Evolutionary conservation across 2,888 invertebrate genomes (phyloP).

Genomic region (Chironomus tentans): DNA sequence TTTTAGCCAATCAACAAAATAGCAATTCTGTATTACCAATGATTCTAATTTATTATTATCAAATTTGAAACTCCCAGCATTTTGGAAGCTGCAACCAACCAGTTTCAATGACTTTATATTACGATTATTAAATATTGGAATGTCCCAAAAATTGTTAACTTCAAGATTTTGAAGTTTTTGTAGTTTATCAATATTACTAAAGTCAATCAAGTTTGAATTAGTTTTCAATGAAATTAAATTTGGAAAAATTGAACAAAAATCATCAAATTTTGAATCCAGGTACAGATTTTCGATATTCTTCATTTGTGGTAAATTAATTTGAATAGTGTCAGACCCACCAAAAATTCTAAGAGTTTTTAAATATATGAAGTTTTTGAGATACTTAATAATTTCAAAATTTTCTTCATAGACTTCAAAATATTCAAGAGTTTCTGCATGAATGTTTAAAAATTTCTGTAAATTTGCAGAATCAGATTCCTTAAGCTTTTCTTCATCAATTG

Average conservation of each 20-base stretch:
- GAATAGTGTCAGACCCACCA: neutral
- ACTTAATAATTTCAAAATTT: neutral
- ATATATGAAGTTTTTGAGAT: neutral
- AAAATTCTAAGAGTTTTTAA: neutral
- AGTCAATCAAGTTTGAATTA: neutral
- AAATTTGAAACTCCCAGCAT: neutral
- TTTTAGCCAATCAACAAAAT: neutral
- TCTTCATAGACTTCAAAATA: neutral
- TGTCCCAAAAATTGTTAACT: neutral
- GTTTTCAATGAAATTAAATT: neutral
- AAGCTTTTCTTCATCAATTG: neutral
- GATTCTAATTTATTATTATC: neutral
- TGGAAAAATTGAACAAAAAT: neutral
- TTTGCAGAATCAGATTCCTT: neutral
- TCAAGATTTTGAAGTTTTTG: neutral
- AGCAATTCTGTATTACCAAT: neutral
- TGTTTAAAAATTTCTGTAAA: neutral
- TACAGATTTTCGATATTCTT: neutral
- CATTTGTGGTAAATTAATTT: neutral
- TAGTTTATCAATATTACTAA: neutral
- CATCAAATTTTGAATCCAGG: neutral
- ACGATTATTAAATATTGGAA: neutral
- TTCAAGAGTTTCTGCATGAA: neutral
- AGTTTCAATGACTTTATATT: neutral
- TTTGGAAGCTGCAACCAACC: neutral